Base-by-base conservation (phyloP, 2,888 invertebrate species). In the Machimus atricapillus region DNA sequence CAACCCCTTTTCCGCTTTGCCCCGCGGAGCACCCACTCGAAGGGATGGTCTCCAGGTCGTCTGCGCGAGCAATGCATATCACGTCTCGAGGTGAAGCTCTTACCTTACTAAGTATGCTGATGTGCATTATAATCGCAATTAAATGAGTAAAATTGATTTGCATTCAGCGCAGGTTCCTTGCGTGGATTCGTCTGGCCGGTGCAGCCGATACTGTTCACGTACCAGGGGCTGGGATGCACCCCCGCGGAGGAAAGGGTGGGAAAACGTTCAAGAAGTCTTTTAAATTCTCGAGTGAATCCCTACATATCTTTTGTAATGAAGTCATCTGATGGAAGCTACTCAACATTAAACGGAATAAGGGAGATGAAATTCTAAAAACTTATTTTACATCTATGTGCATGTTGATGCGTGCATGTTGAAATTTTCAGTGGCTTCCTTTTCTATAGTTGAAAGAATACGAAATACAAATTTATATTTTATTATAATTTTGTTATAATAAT, bases 1-100 rank as follows among this genome's bases (percentile, higher is more conserved):
- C 0, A 7, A 7, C 52, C 7, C 52, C 52, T 52, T 16, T 52
- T n/a, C 14, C 6, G 5, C 31, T 2, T 1, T 19, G n/a, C n/a
- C n/a, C 6, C n/a, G 52, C 14, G 12, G 66, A 23, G 66, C 27
- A 19, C 66, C 66, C 27, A 66, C 27, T 27, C 23, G 9, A 66
- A 66, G 27, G 66, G 66, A 66, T 27, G 66, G 66, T 66, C 66
- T 27, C 9, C 23, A 27, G 8, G 4, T 66, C 27, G 23, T 66
- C 19, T 66, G 27, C 9, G 16, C 2, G 12, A 14, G 14, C 46
- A 12, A 78, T 78, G 78, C 78, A 78, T 43, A 78, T 78, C 78
- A 78, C 78, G 78, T 78, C 43, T 78, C 78, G 78, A 78, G 78
- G 78, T 78, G 46, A 78, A 78, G 23, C 78, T 78, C 78, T 78